Base-by-base conservation (phyloP, 37 sponge, comb jelly and placozoan genomes). In the Dysidea cf. avara region DNA sequence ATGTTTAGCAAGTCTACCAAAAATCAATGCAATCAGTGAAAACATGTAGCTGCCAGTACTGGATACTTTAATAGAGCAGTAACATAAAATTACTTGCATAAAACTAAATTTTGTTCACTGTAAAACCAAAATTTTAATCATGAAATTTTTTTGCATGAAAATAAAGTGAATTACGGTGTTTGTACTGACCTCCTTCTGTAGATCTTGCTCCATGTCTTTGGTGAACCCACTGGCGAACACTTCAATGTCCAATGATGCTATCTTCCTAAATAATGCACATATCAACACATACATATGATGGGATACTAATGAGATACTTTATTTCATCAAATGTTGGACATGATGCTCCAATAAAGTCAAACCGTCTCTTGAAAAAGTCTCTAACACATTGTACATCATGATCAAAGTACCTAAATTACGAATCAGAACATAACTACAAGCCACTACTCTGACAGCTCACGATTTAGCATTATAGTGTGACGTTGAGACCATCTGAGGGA, bases 401-500 rank as follows among this genome's bases (percentile, higher is more conserved):
- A 33, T 95, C 93, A 81, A 99, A 96, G 73, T 99, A 97, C 76
- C 95, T 94, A 30, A 20, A 52, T 21, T 9, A 46, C 54, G 7
- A 32, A 33, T 36, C 29, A 12, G 9, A 43, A 43, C 46, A 43
- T 9, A 43, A 43, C 61, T 25, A 56, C 28, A 26, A 4, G 39
- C 24, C 7, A 64, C 5, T 9, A 64, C 6, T 7, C 7, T 64
- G 39, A 43, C 46, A 43, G 9, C 69, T 32, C 51, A 93, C 86
- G 88, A 89, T 70, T 80, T 69, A n/a, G 99, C 99, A 75, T 96
- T 89, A 24, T 43, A 18, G 60, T 99, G 99, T 18, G 87, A 70
- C 0, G 89, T 96, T 28, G 99, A 92, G 13, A 99, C 83, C 99
- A 99, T 99, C 72, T 99, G 99, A 20, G 99, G 99, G 46, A 99